Percentiles rank a stretch among this genome's conserved stretches.
These are phyloP conservation scores for Drosophila tripunctata DNA, from an alignment of 2,888 invertebrate genomes.

Conservation along the genomic window DNA sequence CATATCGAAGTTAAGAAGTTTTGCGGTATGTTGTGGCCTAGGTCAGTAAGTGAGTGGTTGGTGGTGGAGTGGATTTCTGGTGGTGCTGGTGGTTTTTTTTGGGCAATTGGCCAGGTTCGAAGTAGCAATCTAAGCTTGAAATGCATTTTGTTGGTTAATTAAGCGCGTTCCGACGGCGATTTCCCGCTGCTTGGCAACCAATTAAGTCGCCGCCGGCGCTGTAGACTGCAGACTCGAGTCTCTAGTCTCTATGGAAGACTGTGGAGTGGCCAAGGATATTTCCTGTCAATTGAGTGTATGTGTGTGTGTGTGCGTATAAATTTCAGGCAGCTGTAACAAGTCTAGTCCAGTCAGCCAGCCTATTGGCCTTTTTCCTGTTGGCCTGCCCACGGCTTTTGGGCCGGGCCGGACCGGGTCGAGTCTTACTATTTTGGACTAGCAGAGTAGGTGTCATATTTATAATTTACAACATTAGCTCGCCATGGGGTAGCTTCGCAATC, in stretches of 20 bases:
- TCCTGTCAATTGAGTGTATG: constrained; percentile 47
- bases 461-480: constrained; percentile 82
- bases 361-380: constrained; percentile 30
- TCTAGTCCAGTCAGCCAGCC: constrained; percentile 26
- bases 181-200: constrained; percentile 77
- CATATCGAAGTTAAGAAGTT: constrained; percentile 51
- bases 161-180: constrained; percentile 75
- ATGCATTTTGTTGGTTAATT: constrained; percentile 77
- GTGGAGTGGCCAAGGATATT: constrained; percentile 61
- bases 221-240: too few species aligned
- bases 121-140: constrained; percentile 58
- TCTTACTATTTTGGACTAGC: constrained; percentile 20
- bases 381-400: constrained; percentile 64
- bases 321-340: constrained; percentile 62
- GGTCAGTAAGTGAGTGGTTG: constrained; percentile 30
- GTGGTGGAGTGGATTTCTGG: constrained; percentile 24
- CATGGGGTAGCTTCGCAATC: constrained; percentile 81
- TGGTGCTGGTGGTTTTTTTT: constrained; percentile 49
- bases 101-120: constrained; percentile 59
- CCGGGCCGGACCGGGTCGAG: constrained; percentile 19
- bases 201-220: constrained; percentile 65
- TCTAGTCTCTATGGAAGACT: too few species aligned
- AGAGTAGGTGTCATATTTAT: constrained; percentile 83
- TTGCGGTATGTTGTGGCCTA: constrained; percentile 18
- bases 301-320: constrained; percentile 55